A percentile compares a stretch with the other conserved stretches of the same genome.
These are phyloP conservation scores for Pogonocherus hispidulus DNA, from an alignment of 2,888 invertebrate species.

Conservation along the genomic window DNA sequence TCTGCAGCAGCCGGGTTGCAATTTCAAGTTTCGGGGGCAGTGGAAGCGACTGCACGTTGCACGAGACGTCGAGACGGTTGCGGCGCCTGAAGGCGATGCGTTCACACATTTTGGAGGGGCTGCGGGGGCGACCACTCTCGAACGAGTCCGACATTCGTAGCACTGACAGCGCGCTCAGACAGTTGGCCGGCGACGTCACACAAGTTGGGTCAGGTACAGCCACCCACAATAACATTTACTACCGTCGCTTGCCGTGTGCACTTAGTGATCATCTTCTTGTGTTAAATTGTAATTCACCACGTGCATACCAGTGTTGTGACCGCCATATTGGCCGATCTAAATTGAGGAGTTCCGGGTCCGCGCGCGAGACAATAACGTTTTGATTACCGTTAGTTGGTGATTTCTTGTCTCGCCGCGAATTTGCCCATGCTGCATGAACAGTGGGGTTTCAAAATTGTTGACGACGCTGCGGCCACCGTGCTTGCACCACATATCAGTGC, in stretches of 20 bases:
- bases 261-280: conserved; percentile 43
- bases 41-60: conserved; percentile 38
- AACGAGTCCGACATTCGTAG: conserved; percentile 43
- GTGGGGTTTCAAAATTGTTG: conserved; percentile 34
- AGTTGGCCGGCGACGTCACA: conserved; percentile 48
- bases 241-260: conserved; percentile 18
- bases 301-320: conserved; percentile 28
- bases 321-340: conserved; percentile 28
- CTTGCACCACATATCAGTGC: conserved; percentile 29
- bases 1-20: conserved; percentile 37
- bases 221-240: conserved; percentile 45
- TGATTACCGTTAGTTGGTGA: conserved; percentile 30
- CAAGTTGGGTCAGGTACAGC: conserved; percentile 39
- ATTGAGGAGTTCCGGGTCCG: conserved; percentile 34
- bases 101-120: conserved; percentile 50
- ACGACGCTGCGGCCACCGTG: conserved; percentile 32
- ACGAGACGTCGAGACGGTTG: conserved; percentile 50
- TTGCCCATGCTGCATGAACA: conserved; percentile 32
- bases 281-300: conserved; percentile 30
- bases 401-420: conserved; percentile 23
- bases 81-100: conserved; percentile 54
- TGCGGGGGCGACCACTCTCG: conserved; percentile 44
- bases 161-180: conserved; percentile 48
- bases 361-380: conserved; percentile 28
- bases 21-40: conserved; percentile 40